phyloP scores from a whole-genome alignment of 2,888 invertebrate genomes.

The Nudaria mundana region DNA sequence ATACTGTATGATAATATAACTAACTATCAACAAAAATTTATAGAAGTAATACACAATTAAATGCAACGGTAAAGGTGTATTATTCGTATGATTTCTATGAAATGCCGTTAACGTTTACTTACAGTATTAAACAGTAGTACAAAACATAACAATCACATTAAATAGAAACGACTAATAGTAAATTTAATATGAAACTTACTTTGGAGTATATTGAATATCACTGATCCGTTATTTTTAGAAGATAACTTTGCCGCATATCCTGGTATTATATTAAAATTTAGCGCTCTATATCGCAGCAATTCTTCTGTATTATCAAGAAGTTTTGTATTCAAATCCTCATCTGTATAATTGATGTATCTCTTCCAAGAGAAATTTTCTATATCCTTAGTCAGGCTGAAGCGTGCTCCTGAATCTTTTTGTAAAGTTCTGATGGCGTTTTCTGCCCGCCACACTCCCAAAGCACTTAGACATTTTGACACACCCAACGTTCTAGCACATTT shows the following conservation, averaged over 20 bases:
- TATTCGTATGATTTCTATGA: too few relatives aligned
- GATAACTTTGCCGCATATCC: constrained; percentile 75
- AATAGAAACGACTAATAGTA: too few relatives aligned
- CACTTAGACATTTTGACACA: constrained; percentile 76
- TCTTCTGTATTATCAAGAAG: constrained; percentile 72
- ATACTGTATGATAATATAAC: too few relatives aligned
- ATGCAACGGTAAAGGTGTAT: too few relatives aligned
- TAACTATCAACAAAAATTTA: too few relatives aligned
- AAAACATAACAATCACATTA: too few relatives aligned
- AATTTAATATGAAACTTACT: too few relatives aligned
- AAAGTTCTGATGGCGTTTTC: constrained; percentile 46
- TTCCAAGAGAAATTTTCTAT: constrained; percentile 67
- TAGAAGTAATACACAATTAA: too few relatives aligned
- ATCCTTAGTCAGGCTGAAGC: constrained; percentile 46
- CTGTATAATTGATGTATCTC: constrained; percentile 57
- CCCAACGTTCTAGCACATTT: constrained; percentile 58
- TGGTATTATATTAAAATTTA: constrained; percentile 73
- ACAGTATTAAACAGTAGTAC: too few relatives aligned
- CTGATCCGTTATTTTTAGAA: constrained; percentile 74
- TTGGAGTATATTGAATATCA: constrained; percentile 72
- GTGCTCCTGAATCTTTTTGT: constrained; percentile 22
- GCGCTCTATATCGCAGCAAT: constrained; percentile 71
- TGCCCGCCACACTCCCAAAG: constrained; percentile 79
- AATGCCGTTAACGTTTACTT: too few relatives aligned
- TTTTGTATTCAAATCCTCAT: constrained; percentile 72